A percentile compares a stretch with the other conserved stretches of the same genome.
phyloP scores from a whole-genome alignment of 2,888 invertebrate genomes.

The Acanthococcus lagerstroemiae region DNA sequence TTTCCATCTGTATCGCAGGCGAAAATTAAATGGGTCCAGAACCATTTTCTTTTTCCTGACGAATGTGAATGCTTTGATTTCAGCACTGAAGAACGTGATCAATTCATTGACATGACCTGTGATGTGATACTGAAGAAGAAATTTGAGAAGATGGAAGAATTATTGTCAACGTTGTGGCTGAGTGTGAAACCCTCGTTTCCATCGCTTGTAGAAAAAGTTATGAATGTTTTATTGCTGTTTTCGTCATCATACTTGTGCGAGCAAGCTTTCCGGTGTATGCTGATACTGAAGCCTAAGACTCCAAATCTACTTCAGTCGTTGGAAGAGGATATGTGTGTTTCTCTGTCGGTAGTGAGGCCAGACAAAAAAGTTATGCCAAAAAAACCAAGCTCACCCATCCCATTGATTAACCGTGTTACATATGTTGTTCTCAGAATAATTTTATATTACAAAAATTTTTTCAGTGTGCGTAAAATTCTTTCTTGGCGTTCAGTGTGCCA shows the following conservation, averaged over 20 bases:
- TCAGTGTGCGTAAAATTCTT: no score
- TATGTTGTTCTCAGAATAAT: no score
- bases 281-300: not conserved
- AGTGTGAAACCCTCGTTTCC: not conserved
- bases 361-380: no score
- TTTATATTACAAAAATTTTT: no score
- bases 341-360: not conserved
- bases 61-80: no score
- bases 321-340: not conserved
- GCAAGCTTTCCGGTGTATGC: not conserved
- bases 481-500: no score
- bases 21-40: not conserved
- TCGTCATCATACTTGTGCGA: not conserved
- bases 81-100: not conserved
- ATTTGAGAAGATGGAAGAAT: not conserved
- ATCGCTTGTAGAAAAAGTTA: not conserved
- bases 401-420: no score
- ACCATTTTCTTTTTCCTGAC: no score
- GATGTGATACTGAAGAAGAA: not conserved
- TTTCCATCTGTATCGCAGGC: not conserved
- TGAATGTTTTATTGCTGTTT: not conserved
- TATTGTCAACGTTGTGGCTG: not conserved
- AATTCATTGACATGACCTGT: not conserved
- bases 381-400: no score
- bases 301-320: not conserved